These are phyloP conservation scores for Yasuhikotakia modesta DNA, from an alignment of 2,797 vertebrate genomes.

Conservation along the genomic window DNA sequence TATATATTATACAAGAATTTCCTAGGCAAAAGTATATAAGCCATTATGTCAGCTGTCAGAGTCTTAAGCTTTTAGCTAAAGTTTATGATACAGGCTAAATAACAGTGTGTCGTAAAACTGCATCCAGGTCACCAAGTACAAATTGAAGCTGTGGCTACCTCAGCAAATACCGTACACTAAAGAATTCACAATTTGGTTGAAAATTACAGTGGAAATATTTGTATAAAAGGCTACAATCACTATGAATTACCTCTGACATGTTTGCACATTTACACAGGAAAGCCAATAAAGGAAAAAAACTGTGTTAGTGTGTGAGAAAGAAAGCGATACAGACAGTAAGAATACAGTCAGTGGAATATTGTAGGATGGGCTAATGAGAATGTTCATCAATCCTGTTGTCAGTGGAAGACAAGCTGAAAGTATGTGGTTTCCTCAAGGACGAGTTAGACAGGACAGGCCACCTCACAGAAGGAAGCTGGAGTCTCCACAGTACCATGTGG, in stretches of 20 bases:
- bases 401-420: slow-evolving; percentile 61
- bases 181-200: slow-evolving; percentile 73
- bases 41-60: slow-evolving; percentile 12
- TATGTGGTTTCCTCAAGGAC: slow-evolving; percentile 74
- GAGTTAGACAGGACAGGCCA: slow-evolving; percentile 47
- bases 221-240: slow-evolving; percentile 70
- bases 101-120: slow-evolving; percentile 66
- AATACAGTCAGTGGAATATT: slow-evolving; percentile 8
- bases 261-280: slow-evolving; percentile 63
- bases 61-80: slow-evolving; percentile 60
- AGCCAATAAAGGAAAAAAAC: background rate
- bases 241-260: slow-evolving; percentile 74
- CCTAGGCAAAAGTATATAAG: no score
- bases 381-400: slow-evolving; percentile 57
- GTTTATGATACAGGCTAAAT: slow-evolving; percentile 67
- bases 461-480: slow-evolving; percentile 64
- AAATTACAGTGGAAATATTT: slow-evolving; percentile 78
- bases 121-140: slow-evolving; percentile 70
- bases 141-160: slow-evolving; percentile 69
- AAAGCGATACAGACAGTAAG: slow-evolving; percentile 4
- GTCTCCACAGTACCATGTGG: slow-evolving; percentile 67
- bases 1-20: no score
- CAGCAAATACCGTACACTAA: slow-evolving; percentile 74
- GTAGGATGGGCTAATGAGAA: slow-evolving; percentile 50
- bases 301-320: background rate